A percentile compares a stretch with the other conserved stretches of the same genome.
Evolutionary conservation across 2,797 vertebrate species (phyloP).

Genomic region (Pterois miles): DNA sequence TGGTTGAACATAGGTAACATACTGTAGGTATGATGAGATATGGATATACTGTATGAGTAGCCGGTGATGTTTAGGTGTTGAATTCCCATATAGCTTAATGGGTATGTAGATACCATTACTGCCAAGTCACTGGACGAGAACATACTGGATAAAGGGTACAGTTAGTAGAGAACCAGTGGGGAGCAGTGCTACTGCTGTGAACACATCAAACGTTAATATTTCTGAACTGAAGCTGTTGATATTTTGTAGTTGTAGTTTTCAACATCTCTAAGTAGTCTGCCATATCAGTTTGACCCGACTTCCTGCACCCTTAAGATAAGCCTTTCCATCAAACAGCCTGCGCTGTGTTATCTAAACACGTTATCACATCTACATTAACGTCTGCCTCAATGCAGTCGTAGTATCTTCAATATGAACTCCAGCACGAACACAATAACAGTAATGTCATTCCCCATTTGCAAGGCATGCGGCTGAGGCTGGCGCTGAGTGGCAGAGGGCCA

Average conservation of each 20-base stretch:
- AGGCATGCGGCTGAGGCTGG: slow-evolving; percentile 36
- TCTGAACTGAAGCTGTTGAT: background rate
- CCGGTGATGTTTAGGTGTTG: background rate
- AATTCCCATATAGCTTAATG: background rate
- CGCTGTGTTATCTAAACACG: background rate
- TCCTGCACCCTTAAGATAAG: background rate
- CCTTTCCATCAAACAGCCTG: background rate
- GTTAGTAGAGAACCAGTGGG: background rate
- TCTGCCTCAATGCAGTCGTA: slow-evolving; percentile 4
- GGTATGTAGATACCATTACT: background rate
- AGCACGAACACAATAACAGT: slow-evolving; percentile 33
- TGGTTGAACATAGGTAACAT: background rate
- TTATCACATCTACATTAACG: background rate
- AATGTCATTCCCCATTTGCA: slow-evolving; percentile 52
- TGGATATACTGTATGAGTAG: background rate
- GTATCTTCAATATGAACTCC: slow-evolving; percentile 36
- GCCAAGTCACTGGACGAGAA: slow-evolving; percentile 1
- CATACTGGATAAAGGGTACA: background rate
- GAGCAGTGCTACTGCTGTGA: background rate
- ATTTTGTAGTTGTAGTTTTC: background rate
- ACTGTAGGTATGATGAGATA: background rate
- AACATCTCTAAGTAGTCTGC: background rate
- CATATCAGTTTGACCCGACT: background rate
- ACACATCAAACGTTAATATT: slow-evolving; percentile 9
- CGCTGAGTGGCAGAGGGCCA: slow-evolving; percentile 43